Conservation (phyloP, 1,140 invertebrate genomes). For the Cyclina sinensis region DNA sequence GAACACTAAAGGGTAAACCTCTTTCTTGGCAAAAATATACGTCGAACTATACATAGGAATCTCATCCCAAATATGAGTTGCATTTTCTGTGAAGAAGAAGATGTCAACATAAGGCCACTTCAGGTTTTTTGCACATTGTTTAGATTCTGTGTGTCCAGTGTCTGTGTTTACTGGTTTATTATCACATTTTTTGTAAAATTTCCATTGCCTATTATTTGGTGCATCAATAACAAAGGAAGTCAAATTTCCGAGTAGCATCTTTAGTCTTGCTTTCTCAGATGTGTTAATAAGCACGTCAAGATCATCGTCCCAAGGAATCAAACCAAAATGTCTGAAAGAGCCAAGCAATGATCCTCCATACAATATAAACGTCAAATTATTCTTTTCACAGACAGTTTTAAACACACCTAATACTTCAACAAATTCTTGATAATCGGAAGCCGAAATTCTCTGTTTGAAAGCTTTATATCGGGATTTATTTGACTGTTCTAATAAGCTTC, state of each 20-base stretch:
- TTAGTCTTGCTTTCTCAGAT: slow-evolving; percentile 39
- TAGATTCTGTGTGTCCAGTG: background rate
- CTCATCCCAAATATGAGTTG: slow-evolving; percentile 81
- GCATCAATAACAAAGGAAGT: slow-evolving; percentile 17
- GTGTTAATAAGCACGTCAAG: slow-evolving; percentile 74
- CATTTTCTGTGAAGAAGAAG: slow-evolving; percentile 81
- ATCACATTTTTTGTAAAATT: slow-evolving; percentile 52
- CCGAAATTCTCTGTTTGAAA: slow-evolving; percentile 19
- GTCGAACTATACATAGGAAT: slow-evolving; percentile 65
- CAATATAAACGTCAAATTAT: slow-evolving; percentile 70
- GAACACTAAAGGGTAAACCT: slow-evolving; percentile 78
- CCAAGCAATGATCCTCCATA: slow-evolving; percentile 76
- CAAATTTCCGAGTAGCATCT: slow-evolving; percentile 24
- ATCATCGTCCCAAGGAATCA: slow-evolving; percentile 80
- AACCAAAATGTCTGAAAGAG: slow-evolving; percentile 74
- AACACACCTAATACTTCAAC: slow-evolving; percentile 61
- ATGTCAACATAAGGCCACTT: slow-evolving; percentile 84
- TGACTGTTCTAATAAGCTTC: slow-evolving; percentile 43
- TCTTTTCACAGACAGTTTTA: background rate
- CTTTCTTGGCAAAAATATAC: slow-evolving; percentile 72
- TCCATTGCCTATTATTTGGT: slow-evolving; percentile 62
- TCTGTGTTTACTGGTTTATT: background rate
- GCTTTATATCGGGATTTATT: slow-evolving; percentile 37
- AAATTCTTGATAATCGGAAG: background rate
- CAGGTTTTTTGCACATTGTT: background rate